These are phyloP conservation scores for Pterocles burchelli DNA, from an alignment of 2,113 vertebrate species.

Conservation along the genomic window DNA sequence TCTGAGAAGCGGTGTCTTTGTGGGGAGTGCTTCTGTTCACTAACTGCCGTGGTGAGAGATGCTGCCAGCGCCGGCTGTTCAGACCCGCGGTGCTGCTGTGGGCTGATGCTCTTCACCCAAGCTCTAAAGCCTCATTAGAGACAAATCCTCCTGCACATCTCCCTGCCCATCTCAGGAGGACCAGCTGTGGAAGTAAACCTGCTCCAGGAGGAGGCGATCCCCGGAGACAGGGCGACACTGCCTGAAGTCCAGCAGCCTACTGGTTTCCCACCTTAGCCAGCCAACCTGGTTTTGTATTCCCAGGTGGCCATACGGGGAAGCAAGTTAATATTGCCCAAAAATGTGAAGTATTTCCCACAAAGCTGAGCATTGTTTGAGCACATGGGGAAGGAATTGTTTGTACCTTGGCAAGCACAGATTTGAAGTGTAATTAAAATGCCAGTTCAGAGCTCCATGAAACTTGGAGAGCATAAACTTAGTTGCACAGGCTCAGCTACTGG, in stretches of 20 bases:
- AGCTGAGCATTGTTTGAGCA: background rate
- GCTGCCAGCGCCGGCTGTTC: background rate
- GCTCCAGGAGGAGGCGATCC: background rate
- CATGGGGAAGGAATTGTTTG: background rate
- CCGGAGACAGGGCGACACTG: rapidly evolving
- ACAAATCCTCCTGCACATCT: background rate
- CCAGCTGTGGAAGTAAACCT: background rate
- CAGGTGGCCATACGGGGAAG: background rate
- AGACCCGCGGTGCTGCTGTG: background rate
- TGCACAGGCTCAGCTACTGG: background rate
- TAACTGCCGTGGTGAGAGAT: background rate
- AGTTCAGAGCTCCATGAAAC: background rate
- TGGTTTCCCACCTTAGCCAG: background rate
- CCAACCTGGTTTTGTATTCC: background rate
- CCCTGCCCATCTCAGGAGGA: background rate
- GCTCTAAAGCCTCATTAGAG: background rate
- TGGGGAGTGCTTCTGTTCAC: background rate
- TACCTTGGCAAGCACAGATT: background rate
- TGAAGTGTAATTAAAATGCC: background rate
- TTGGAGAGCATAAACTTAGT: background rate
- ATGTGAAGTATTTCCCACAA: background rate
- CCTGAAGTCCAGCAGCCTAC: background rate
- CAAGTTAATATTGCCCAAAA: background rate
- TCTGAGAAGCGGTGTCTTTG: background rate
- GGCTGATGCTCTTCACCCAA: background rate